Conservation (phyloP, 2,797 vertebrate species). For the Falco concolor region DNA sequence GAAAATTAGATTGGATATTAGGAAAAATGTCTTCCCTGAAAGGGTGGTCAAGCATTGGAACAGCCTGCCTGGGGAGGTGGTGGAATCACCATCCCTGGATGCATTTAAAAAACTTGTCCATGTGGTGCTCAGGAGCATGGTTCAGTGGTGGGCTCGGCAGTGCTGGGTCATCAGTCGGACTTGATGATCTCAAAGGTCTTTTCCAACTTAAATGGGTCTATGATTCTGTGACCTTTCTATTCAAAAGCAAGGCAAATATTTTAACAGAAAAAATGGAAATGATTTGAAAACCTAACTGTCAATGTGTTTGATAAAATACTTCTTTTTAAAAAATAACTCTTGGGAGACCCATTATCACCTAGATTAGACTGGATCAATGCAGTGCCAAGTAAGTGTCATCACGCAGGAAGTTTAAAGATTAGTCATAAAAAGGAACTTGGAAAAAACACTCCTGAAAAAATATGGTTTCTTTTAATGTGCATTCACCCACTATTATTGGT, state of each 20-base stretch:
- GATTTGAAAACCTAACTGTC: not conserved
- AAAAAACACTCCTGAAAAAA: not conserved
- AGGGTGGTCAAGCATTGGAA: too few species aligned
- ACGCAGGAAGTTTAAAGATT: constrained; percentile 16
- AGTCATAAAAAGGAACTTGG: not conserved
- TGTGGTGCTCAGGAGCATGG: too few species aligned
- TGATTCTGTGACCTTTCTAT: not conserved
- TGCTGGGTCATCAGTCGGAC: too few species aligned
- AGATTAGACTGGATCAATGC: constrained; percentile 43
- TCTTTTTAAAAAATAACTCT: constrained; percentile 49
- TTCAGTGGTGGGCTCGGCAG: too few species aligned
- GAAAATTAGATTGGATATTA: too few species aligned
- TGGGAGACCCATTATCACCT: constrained; percentile 40
- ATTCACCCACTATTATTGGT: not conserved
- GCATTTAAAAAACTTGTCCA: too few species aligned
- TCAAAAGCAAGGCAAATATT: not conserved
- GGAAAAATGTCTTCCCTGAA: too few species aligned
- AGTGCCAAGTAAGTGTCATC: constrained; percentile 51
- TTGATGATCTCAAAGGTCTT: too few species aligned
- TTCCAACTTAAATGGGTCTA: too few species aligned
- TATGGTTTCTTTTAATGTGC: not conserved
- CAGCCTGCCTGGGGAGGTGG: too few species aligned
- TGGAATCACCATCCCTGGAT: too few species aligned
- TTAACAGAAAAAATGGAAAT: not conserved
- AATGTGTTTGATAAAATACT: constrained; percentile 35